phyloP scores from a whole-genome alignment of 2,888 invertebrate species.

The Stictocephala bisonia region DNA sequence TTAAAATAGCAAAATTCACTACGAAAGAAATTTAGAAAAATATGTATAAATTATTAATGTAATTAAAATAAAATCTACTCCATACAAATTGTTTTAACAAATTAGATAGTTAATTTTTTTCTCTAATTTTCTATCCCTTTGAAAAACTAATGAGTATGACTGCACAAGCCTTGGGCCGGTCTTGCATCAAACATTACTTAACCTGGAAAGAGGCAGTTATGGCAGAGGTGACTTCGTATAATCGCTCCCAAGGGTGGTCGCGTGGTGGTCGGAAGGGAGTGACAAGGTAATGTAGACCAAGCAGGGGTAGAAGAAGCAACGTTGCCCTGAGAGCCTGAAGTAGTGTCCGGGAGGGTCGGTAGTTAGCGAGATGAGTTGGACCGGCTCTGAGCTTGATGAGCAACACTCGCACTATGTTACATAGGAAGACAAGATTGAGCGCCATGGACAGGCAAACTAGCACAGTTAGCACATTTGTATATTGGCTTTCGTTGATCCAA shows the following conservation, averaged over 20 bases:
- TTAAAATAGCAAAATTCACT: too few relatives aligned
- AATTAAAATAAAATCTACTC: not conserved
- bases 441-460: conserved; percentile 84
- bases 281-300: conserved; percentile 91
- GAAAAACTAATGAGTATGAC: too few relatives aligned
- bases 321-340: conserved; percentile 80
- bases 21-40: too few relatives aligned
- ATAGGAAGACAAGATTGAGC: conserved; percentile 85
- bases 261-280: conserved; percentile 84
- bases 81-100: too few relatives aligned
- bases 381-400: conserved; percentile 82
- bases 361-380: conserved; percentile 63
- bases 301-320: conserved; percentile 87
- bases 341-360: conserved; percentile 76
- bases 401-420: conserved; percentile 90
- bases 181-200: too few relatives aligned
- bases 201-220: conserved; percentile 80
- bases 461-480: conserved; percentile 77
- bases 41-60: too few relatives aligned
- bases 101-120: too few relatives aligned
- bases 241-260: conserved; percentile 76
- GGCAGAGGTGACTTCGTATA: conserved; percentile 87
- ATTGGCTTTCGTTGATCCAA: conserved; percentile 79
- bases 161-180: too few relatives aligned
- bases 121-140: too few relatives aligned